phyloP scores from a whole-genome alignment of 2,888 invertebrate genomes.

The Tanypteryx hageni region DNA sequence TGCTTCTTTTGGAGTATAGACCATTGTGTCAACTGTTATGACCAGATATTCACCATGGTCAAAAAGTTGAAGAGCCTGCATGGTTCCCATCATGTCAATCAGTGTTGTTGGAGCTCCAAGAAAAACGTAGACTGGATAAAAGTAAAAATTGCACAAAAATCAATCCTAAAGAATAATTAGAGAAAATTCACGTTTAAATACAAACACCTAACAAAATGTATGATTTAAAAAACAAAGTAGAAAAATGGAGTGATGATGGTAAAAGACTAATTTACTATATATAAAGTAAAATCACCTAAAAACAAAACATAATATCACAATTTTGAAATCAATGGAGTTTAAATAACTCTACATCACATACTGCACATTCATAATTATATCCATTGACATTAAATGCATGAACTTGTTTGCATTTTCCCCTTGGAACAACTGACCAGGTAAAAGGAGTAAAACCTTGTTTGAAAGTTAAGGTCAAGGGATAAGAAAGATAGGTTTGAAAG shows the following conservation, averaged over 20 bases:
- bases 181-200: slow-evolving; percentile 52
- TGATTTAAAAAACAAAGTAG: slow-evolving; percentile 40
- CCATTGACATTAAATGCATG: no score
- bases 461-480: no score
- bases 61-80: slow-evolving; percentile 92
- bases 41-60: slow-evolving; percentile 96
- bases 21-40: slow-evolving; percentile 95
- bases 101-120: slow-evolving; percentile 91
- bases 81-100: slow-evolving; percentile 93
- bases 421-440: no score
- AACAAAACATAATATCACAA: no score
- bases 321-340: no score
- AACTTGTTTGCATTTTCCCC: no score
- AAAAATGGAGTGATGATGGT: neutral
- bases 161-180: slow-evolving; percentile 60
- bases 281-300: no score
- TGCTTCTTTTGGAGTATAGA: slow-evolving; percentile 86
- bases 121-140: slow-evolving; percentile 92
- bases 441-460: no score
- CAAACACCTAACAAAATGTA: slow-evolving; percentile 50
- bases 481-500: no score
- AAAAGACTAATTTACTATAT: no score
- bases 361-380: no score
- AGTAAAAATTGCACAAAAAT: slow-evolving; percentile 66
- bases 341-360: no score